Conservation (phyloP, 1,140 invertebrate genomes). For the Nasonia giraulti region DNA sequence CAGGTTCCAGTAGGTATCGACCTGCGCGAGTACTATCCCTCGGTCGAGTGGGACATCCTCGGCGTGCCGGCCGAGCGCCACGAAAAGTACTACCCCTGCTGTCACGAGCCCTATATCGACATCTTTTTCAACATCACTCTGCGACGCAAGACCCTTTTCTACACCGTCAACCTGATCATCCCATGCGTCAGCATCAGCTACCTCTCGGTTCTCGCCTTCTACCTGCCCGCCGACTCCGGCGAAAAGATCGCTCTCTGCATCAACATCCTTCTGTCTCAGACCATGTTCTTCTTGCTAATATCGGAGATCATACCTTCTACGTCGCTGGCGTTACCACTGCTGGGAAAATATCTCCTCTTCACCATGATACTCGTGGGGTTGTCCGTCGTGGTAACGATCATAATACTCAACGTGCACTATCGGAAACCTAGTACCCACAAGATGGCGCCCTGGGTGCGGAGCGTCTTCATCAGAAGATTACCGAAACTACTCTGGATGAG, state of each 20-base stretch:
- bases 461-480: conserved; percentile 89
- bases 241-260: conserved; percentile 99
- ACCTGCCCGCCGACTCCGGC: conserved; percentile 97
- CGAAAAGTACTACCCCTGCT: conserved; percentile 92
- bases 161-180: conserved; percentile 96
- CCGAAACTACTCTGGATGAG: conserved; percentile 91
- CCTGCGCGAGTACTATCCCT: conserved; percentile 94
- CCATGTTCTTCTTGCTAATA: conserved; percentile 99
- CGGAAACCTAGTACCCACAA: conserved; percentile 98
- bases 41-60: conserved; percentile 98
- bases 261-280: conserved; percentile 98
- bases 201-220: conserved; percentile 95
- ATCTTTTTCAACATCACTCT: conserved; percentile 99
- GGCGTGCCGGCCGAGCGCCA: conserved; percentile 93
- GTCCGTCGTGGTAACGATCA: conserved; percentile 97
- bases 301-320: conserved; percentile 99
- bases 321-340: conserved; percentile 94
- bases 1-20: conserved; percentile 92
- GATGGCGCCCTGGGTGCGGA: conserved; percentile 94
- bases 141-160: conserved; percentile 94
- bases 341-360: conserved; percentile 99
- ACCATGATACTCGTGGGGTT: conserved; percentile 98
- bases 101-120: conserved; percentile 91
- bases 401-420: conserved; percentile 99
- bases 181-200: conserved; percentile 95